Percentiles rank a stretch among this genome's conserved stretches.
These are phyloP conservation scores for Siniperca chuatsi DNA, from an alignment of 2,113 vertebrate species.

Conservation along the genomic window DNA sequence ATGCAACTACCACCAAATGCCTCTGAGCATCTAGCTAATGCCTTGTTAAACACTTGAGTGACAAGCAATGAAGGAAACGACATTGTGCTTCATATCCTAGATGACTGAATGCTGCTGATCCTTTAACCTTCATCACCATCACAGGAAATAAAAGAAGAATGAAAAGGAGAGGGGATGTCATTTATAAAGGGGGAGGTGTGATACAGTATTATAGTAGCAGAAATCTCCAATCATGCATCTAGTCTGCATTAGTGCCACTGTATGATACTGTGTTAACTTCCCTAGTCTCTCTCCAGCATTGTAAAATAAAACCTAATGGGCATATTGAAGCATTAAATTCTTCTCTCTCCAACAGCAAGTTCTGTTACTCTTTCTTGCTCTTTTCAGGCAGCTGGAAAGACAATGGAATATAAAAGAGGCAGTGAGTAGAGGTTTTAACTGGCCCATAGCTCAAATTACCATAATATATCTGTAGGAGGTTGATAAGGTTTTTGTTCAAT, in stretches of 20 bases:
- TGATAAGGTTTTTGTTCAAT: constrained; percentile 44
- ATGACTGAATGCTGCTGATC: not conserved
- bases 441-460: constrained; percentile 28
- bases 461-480: constrained; percentile 24
- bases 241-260: not conserved
- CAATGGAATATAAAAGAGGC: constrained; percentile 17
- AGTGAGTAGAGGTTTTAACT: constrained; percentile 20
- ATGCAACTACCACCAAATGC: not conserved
- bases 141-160: not conserved
- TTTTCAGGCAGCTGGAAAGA: constrained; percentile 34
- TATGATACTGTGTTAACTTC: not conserved
- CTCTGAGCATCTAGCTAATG: not conserved
- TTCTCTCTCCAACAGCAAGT: constrained; percentile 13
- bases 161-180: not conserved
- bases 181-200: not conserved
- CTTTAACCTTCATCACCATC: not conserved
- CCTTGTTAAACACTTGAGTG: constrained; percentile 8
- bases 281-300: not conserved
- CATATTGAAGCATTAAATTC: constrained; percentile 27
- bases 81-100: not conserved
- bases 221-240: constrained; percentile 26
- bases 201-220: not conserved
- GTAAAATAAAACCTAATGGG: constrained; percentile 46
- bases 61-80: not conserved
- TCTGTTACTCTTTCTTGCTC: not conserved